A percentile compares a stretch with the other conserved stretches of the same genome.
phyloP scores from a whole-genome alignment of 2,888 invertebrate species.

The Tipula confusa region DNA sequence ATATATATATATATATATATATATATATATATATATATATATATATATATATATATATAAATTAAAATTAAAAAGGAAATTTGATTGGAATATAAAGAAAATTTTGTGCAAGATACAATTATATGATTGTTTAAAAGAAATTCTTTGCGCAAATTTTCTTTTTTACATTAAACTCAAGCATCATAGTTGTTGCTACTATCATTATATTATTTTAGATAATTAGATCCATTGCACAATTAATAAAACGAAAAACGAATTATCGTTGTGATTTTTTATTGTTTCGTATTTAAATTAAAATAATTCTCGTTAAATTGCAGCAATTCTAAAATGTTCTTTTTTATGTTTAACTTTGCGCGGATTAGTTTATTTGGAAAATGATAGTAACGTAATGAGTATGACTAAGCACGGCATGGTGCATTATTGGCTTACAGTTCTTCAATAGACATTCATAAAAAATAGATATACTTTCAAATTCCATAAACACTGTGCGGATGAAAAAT shows the following conservation, averaged over 20 bases:
- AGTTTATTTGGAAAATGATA: neutral
- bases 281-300: neutral
- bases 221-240: slow-evolving; percentile 1
- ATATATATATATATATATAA: neutral
- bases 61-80: neutral
- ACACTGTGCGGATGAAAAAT: neutral
- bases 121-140: neutral
- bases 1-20: neutral
- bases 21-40: neutral
- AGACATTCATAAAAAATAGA: neutral
- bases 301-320: no score
- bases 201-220: neutral
- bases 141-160: slow-evolving; percentile 7
- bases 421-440: neutral
- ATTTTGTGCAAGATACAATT: neutral
- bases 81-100: neutral
- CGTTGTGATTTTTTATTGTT: neutral
- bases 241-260: neutral
- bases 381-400: neutral
- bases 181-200: neutral
- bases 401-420: neutral
- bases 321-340: neutral
- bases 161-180: neutral
- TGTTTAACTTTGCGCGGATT: neutral
- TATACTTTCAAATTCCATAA: neutral